These are phyloP conservation scores for Leucosticte australis DNA, from an alignment of 2,113 vertebrate genomes.

Conservation along the genomic window DNA sequence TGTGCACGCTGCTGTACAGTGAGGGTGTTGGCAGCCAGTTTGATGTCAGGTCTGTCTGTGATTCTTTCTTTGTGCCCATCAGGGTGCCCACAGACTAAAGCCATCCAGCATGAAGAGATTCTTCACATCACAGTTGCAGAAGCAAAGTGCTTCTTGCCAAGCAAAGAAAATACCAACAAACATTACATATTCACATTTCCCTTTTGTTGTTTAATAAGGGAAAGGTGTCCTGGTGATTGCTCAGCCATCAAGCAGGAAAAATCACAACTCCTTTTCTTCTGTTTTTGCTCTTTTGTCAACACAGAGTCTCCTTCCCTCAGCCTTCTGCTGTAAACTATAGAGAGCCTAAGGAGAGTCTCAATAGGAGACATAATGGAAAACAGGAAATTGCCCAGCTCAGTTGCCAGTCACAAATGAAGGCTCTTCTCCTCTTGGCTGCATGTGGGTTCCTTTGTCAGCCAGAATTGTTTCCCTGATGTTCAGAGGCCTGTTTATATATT, in stretches of 20 bases:
- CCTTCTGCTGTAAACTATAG: neutral
- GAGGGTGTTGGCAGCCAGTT: conserved; percentile 67
- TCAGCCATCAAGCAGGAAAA: conserved; percentile 51
- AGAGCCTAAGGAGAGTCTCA: neutral
- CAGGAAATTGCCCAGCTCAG: neutral
- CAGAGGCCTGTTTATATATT: neutral
- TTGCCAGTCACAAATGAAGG: neutral
- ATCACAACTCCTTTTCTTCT: conserved; percentile 57
- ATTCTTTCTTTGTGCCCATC: conserved; percentile 70
- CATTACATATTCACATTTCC: conserved; percentile 66
- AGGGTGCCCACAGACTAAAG: conserved; percentile 64
- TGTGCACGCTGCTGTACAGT: conserved; percentile 47
- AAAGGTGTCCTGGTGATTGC: conserved; percentile 54
- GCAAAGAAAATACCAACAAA: conserved; percentile 70
- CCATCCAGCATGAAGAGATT: conserved; percentile 61
- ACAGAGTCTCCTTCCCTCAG: neutral
- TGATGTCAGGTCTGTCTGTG: conserved; percentile 72
- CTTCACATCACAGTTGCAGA: conserved; percentile 64
- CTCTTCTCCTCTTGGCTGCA: neutral
- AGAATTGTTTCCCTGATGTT: neutral
- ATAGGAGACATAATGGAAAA: neutral
- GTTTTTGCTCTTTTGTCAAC: conserved; percentile 42
- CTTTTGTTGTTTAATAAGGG: conserved; percentile 69
- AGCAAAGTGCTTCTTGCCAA: conserved; percentile 55
- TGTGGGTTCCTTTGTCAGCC: neutral